Evolutionary conservation across 2,888 invertebrate genomes (phyloP), one percentile per base, ranked within the genome.

Genomic region (Drosophila affinis): DNA sequence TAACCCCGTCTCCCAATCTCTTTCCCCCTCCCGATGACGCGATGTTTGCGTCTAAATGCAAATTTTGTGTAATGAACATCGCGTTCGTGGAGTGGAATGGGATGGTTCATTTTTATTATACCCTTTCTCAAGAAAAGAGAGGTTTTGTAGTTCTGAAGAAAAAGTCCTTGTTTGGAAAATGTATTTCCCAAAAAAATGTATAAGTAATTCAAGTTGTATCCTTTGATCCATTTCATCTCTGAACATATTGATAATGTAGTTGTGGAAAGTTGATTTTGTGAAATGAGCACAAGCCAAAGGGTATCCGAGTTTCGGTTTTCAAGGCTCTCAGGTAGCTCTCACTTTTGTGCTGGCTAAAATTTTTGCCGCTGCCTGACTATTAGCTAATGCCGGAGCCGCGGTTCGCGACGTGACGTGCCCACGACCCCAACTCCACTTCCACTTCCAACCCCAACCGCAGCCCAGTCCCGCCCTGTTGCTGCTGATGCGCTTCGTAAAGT

Each of bases 401-500:
- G 52, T 51, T 58, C 53, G 48, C 60, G 68, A 53, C 75, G 45
- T 61, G 47, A 60, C 47, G 52, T 48, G 56, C 59, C 18, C 51
- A 46, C 54, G 14, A 51, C 17, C 17, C 5, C 39, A 14, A 10
- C 44, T 10, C n/a, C 48, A 27, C 18, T 9, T 2, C 29, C 32
- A 52, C 39, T 46, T 39, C 52, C 45, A 57, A 55, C 32, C 65
- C 65, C 70, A 70, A 70, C 67, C 70, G 34, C 67, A 57, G 70
- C 24, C 7, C 39, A 39, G 18, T n/a, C n/a, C 47, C 34, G 27
- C 55, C 56, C 64, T 71, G 67, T 67, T 77, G 63, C 69, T 77
- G 91, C 67, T 77, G 91, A 89, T 89, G 88, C 89, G 90, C 90
- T 90, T 83, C 86, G 83, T 85, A 79, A 83, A 84, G 72, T 86